Percentiles rank a stretch among this genome's conserved stretches.
Evolutionary conservation across 1,140 invertebrate species (phyloP).

Genomic region (Drosophila mauritiana): DNA sequence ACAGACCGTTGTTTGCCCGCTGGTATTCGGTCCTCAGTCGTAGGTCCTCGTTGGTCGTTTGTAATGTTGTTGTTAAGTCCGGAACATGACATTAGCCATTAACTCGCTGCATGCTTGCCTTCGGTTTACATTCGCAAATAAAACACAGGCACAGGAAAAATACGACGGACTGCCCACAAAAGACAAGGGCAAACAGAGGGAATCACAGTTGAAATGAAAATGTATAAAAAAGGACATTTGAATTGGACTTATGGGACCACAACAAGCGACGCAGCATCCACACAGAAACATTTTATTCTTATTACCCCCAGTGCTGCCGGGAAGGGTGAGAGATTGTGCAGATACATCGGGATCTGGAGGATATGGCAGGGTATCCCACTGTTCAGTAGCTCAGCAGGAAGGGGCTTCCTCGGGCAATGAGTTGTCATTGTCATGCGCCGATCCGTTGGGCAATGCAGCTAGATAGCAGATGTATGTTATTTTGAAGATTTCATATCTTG

Average conservation of each 20-base stretch:
- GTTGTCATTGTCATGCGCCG: slow-evolving; percentile 70
- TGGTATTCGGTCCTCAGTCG: slow-evolving; percentile 33
- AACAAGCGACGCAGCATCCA: slow-evolving; percentile 50
- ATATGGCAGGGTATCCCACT: slow-evolving; percentile 49
- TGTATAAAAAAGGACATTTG: slow-evolving; percentile 83
- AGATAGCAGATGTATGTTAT: not conserved
- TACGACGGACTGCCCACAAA: slow-evolving; percentile 17
- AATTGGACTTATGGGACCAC: slow-evolving; percentile 83
- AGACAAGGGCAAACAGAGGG: slow-evolving; percentile 54
- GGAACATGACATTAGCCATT: slow-evolving; percentile 83
- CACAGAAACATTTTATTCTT: slow-evolving; percentile 78
- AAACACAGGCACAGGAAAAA: slow-evolving; percentile 63
- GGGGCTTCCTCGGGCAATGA: slow-evolving; percentile 38
- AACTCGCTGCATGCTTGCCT: slow-evolving; percentile 80
- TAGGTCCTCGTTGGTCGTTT: slow-evolving; percentile 57
- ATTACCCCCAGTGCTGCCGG: slow-evolving; percentile 58
- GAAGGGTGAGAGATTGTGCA: slow-evolving; percentile 32
- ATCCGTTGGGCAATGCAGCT: slow-evolving; percentile 15
- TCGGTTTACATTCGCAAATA: slow-evolving; percentile 82
- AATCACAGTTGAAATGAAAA: slow-evolving; percentile 84
- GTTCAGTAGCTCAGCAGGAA: slow-evolving; percentile 51
- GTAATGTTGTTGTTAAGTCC: slow-evolving; percentile 82
- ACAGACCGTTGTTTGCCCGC: slow-evolving; percentile 59
- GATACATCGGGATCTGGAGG: slow-evolving; percentile 29
- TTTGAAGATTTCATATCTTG: not conserved